Evolutionary conservation across 2,113 vertebrate genomes (phyloP).

Genomic region (Poecilia latipinna): DNA sequence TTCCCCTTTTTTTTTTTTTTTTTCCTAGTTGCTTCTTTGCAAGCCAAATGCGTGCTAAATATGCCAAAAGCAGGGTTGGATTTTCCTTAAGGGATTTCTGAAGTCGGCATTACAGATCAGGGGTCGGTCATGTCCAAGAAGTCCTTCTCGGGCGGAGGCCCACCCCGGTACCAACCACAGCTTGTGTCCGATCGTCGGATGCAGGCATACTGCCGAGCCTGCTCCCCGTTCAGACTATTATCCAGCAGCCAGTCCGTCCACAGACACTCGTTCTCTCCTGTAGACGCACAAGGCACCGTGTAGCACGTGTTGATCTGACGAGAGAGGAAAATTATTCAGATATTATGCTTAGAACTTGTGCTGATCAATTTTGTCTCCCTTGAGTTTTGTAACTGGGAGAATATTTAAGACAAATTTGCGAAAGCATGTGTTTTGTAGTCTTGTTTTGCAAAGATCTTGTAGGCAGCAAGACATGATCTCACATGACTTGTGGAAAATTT

Average conservation of each 20-base stretch:
- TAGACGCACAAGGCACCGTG: conserved; percentile 82
- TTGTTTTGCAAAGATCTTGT: not conserved
- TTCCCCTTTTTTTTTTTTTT: conserved; percentile 12
- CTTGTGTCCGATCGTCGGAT: conserved; percentile 85
- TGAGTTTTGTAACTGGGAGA: not conserved
- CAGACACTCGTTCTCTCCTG: conserved; percentile 86
- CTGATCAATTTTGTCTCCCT: not conserved
- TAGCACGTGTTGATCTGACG: conserved; percentile 90
- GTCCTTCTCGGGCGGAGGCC: conserved; percentile 84
- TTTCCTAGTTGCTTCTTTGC: conserved; percentile 25
- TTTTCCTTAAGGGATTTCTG: conserved; percentile 27
- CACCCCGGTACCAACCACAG: conserved; percentile 90
- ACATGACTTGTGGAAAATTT: too few relatives aligned
- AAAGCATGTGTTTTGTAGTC: not conserved
- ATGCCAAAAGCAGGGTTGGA: conserved; percentile 36
- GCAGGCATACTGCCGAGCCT: conserved; percentile 88
- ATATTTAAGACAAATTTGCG: not conserved
- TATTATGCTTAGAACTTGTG: not conserved
- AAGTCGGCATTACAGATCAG: conserved; percentile 67
- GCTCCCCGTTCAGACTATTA: conserved; percentile 83
- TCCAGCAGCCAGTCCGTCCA: conserved; percentile 92
- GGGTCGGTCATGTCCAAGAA: conserved; percentile 88
- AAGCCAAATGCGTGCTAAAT: conserved; percentile 32
- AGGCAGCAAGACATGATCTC: not conserved
- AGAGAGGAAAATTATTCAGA: conserved; percentile 25